Evolutionary conservation across 2,797 vertebrate genomes (phyloP).

Genomic region (Pteronotus mesoamericanus): DNA sequence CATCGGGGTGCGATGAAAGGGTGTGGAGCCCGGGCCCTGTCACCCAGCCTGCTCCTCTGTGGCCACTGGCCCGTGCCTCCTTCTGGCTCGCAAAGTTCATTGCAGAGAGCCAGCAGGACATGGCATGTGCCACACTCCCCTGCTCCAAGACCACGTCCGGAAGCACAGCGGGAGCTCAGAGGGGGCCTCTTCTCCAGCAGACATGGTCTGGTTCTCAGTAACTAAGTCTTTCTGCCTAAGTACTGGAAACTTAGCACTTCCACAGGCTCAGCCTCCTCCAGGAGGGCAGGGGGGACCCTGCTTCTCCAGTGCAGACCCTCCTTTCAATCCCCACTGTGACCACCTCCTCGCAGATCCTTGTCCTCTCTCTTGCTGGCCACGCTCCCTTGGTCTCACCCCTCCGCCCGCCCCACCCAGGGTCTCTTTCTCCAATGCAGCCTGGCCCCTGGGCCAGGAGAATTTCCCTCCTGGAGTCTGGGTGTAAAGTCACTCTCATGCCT

Average conservation of each 20-base stretch:
- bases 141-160: rapidly evolving
- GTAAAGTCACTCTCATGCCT: not conserved
- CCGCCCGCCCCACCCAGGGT: not conserved
- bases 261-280: not conserved
- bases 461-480: not conserved
- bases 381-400: not conserved
- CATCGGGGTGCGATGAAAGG: rapidly evolving
- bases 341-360: not conserved
- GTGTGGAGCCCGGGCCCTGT: not conserved
- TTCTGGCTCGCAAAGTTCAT: not conserved
- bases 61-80: not conserved
- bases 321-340: rapidly evolving
- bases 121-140: rapidly evolving
- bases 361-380: not conserved
- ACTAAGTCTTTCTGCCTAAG: not conserved
- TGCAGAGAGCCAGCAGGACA: not conserved
- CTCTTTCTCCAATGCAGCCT: not conserved
- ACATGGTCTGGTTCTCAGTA: not conserved
- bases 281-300: rapidly evolving
- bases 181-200: rapidly evolving
- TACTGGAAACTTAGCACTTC: not conserved
- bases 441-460: not conserved
- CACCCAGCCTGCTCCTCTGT: not conserved
- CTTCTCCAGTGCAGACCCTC: not conserved
- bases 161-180: not conserved